phyloP scores from a whole-genome alignment of 2,797 vertebrate species.

The Psittacula derbiana region DNA sequence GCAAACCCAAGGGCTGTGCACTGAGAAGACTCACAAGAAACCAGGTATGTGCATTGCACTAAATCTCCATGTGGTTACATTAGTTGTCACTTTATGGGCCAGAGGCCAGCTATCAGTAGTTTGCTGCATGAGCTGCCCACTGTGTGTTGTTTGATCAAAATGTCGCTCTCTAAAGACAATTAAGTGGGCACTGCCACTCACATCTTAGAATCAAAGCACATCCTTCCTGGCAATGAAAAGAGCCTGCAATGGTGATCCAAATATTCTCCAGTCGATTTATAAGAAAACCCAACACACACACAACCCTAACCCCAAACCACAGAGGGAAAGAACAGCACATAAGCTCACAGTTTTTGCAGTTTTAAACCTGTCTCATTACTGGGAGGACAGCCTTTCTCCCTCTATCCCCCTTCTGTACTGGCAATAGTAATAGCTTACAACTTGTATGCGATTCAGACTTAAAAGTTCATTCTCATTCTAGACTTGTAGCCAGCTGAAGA shows the following conservation, averaged over 20 bases:
- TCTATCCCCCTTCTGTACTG: not conserved
- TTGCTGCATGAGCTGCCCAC: not conserved
- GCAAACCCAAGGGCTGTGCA: not conserved
- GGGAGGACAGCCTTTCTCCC: not conserved
- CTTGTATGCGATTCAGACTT: not conserved
- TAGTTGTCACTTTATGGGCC: fast-evolving
- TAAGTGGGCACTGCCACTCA: not conserved
- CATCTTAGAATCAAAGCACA: not conserved
- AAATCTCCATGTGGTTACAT: fast-evolving
- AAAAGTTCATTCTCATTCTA: not conserved
- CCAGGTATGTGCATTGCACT: not conserved
- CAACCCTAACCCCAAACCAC: fast-evolving
- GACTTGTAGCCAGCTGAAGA: not conserved
- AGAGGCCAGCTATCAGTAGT: not conserved
- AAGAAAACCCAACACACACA: not conserved
- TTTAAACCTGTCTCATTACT: not conserved
- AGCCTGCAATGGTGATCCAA: not conserved
- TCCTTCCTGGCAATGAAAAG: not conserved
- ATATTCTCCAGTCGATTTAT: not conserved
- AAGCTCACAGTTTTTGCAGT: not conserved
- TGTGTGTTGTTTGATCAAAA: not conserved
- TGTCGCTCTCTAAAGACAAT: not conserved
- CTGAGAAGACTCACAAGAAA: not conserved
- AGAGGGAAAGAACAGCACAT: not conserved
- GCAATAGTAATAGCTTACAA: not conserved